Conservation (phyloP, 2,888 invertebrate genomes). For the Drosophila imparisetae region DNA sequence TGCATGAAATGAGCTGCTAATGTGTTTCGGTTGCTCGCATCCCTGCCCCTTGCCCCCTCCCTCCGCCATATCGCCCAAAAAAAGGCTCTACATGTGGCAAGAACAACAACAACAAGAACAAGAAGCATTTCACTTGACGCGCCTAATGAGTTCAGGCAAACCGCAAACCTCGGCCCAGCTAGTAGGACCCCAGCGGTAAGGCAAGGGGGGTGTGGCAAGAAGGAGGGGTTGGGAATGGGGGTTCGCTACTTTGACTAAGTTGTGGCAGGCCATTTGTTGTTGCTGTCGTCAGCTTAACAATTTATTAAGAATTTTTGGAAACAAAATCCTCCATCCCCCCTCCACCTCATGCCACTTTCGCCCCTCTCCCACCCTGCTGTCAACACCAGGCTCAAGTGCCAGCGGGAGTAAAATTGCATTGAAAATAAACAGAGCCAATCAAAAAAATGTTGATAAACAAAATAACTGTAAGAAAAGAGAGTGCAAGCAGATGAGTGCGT, state of each 20-base stretch:
- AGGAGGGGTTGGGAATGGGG: neutral
- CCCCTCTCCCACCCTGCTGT: conserved; percentile 21
- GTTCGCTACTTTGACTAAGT: conserved; percentile 61
- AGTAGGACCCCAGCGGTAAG: conserved; percentile 1
- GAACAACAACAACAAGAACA: conserved; percentile 44
- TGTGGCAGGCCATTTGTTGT: conserved; percentile 37
- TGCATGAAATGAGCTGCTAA: conserved; percentile 76
- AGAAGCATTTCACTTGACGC: conserved; percentile 76
- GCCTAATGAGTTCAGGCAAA: conserved; percentile 69
- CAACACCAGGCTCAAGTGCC: conserved; percentile 54
- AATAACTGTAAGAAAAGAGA: conserved; percentile 37
- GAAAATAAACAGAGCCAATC: conserved; percentile 68
- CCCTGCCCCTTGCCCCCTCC: conserved; percentile 1
- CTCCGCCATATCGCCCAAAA: neutral
- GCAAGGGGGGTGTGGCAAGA: conserved; percentile 5
- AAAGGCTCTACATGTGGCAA: conserved; percentile 58
- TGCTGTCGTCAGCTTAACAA: conserved; percentile 51
- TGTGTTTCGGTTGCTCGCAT: conserved; percentile 60
- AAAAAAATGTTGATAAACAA: conserved; percentile 73
- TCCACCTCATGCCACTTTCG: neutral
- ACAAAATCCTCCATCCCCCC: neutral
- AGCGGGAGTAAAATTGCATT: conserved; percentile 60
- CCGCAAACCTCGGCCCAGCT: conserved; percentile 26
- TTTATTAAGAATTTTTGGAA: conserved; percentile 63
- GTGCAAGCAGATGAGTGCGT: neutral